These are phyloP conservation scores for Chunga burmeisteri DNA, from an alignment of 2,113 vertebrate species.

Conservation along the genomic window DNA sequence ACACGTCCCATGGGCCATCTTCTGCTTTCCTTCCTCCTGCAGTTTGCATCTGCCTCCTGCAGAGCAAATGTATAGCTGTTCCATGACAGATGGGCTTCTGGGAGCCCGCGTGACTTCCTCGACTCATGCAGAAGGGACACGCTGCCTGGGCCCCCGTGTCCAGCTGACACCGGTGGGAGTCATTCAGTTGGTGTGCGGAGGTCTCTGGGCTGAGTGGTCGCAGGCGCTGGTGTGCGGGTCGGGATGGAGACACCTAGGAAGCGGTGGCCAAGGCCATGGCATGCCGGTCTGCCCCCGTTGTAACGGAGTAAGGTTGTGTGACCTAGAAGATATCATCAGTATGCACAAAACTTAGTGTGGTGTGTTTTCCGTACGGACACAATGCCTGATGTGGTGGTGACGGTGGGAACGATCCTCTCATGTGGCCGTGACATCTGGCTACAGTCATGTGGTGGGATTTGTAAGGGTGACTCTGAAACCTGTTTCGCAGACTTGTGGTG, in stretches of 20 bases:
- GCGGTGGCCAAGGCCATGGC: not conserved
- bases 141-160: not conserved
- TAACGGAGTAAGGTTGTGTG: not conserved
- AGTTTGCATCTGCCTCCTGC: not conserved
- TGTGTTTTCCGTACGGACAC: not conserved
- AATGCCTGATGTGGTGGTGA: not conserved
- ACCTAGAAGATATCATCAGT: not conserved
- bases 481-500: not conserved
- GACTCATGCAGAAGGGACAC: not conserved
- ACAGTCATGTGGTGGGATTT: not conserved
- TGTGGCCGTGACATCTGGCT: not conserved
- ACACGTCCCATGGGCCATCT: not conserved
- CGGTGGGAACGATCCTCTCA: not conserved
- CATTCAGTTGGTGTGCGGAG: fast-evolving
- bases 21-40: not conserved
- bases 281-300: not conserved
- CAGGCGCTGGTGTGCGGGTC: not conserved
- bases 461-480: not conserved
- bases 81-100: not conserved
- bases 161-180: not conserved
- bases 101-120: not conserved
- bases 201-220: not conserved
- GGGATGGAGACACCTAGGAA: not conserved
- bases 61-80: not conserved
- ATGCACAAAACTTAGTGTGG: not conserved